phyloP scores from a whole-genome alignment of 2,888 invertebrate species.

The Urechis unicinctus region DNA sequence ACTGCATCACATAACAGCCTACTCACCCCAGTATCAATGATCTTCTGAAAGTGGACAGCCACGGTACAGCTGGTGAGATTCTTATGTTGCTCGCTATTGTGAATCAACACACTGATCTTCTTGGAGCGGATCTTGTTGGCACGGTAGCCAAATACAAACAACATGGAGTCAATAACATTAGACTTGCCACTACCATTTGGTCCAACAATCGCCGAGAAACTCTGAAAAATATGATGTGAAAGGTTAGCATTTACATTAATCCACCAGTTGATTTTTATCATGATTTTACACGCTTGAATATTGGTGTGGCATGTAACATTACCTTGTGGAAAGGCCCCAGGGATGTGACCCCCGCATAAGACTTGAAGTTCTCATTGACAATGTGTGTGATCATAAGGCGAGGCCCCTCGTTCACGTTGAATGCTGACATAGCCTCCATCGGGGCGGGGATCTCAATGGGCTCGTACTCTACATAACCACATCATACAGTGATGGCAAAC shows the following conservation, averaged over 20 bases:
- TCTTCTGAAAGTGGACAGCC: conserved; percentile 73
- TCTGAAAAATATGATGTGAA: conserved; percentile 12
- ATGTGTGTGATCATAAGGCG: conserved; percentile 86
- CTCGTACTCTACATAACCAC: conserved; percentile 44
- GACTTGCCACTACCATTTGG: conserved; percentile 99
- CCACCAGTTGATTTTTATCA: background rate
- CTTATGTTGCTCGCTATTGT: conserved; percentile 75
- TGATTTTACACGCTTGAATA: background rate
- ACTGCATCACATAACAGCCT: too few species aligned
- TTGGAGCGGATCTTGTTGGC: conserved; percentile 93
- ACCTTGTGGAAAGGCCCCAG: conserved; percentile 97
- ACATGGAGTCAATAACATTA: conserved; percentile 97
- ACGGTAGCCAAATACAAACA: conserved; percentile 97
- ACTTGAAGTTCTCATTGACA: conserved; percentile 90
- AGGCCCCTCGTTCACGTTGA: conserved; percentile 70
- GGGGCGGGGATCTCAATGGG: conserved; percentile 43
- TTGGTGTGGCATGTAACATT: background rate
- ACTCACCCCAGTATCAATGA: conserved; percentile 49
- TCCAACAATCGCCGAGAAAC: conserved; percentile 80
- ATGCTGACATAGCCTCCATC: conserved; percentile 53
- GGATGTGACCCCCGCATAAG: conserved; percentile 75
- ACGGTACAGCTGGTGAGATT: conserved; percentile 77
- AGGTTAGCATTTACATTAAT: too few species aligned
- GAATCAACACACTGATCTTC: conserved; percentile 86
- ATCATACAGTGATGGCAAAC: too few species aligned